These are phyloP conservation scores for Aphelenchoides bicaudatus DNA, from an alignment of 2,888 invertebrate species.

Conservation along the genomic window DNA sequence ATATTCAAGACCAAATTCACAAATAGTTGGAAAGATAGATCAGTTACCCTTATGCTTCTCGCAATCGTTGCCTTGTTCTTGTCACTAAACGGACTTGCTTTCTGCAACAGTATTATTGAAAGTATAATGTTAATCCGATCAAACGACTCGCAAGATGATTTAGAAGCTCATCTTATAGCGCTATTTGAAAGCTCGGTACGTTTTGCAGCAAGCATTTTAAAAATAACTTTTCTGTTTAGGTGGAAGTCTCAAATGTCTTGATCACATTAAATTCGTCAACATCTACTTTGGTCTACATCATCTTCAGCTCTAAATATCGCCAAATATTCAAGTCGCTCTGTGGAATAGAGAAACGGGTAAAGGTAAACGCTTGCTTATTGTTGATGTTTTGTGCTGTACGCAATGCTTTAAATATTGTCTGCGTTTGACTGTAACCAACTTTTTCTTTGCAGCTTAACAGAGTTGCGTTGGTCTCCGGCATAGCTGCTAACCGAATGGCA, in stretches of 20 bases:
- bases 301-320: conserved; percentile 56
- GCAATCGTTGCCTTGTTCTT: conserved; percentile 59
- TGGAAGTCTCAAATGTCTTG: conserved; percentile 54
- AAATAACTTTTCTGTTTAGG: conserved; percentile 22
- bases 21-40: conserved; percentile 46
- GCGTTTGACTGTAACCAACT: neutral
- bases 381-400: neutral
- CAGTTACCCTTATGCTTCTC: conserved; percentile 57
- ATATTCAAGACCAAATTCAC: conserved; percentile 39
- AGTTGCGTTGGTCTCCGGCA: conserved; percentile 54
- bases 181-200: conserved; percentile 36
- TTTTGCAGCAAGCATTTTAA: too few species aligned
- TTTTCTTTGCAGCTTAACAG: conserved; percentile 48
- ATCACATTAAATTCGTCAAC: conserved; percentile 57
- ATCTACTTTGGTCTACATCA: conserved; percentile 56
- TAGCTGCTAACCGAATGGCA: conserved; percentile 55
- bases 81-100: conserved; percentile 58
- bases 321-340: conserved; percentile 54
- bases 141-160: neutral
- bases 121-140: conserved; percentile 33
- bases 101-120: conserved; percentile 58
- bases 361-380: neutral
- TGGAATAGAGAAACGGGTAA: conserved; percentile 35
- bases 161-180: conserved; percentile 3
- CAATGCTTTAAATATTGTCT: neutral